Conservation (phyloP, 2,888 invertebrate genomes). For the Adelognathus sp. region DNA sequence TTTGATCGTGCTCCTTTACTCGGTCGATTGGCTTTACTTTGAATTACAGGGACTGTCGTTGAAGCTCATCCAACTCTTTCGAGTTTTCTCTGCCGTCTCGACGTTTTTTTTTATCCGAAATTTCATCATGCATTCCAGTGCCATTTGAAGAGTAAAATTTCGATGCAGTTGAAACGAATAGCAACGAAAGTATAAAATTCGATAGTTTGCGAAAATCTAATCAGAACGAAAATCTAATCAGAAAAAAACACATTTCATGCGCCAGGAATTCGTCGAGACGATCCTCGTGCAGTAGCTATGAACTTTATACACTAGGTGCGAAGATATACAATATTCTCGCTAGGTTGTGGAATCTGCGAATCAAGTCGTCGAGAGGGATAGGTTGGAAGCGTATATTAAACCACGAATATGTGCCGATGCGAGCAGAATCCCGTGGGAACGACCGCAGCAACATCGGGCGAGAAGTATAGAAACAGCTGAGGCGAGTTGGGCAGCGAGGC, state of each 20-base stretch:
- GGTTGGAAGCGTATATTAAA: conserved; percentile 30
- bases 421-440: not conserved
- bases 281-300: not conserved
- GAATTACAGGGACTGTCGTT: conserved; percentile 26
- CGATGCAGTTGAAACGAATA: not conserved
- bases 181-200: not conserved
- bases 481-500: not conserved
- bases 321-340: conserved; percentile 10
- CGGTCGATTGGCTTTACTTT: conserved; percentile 39
- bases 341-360: not conserved
- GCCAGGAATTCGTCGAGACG: not conserved
- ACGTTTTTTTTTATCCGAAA: not conserved
- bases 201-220: not conserved
- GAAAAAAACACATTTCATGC: not conserved
- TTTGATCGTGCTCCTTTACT: conserved; percentile 46
- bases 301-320: not conserved
- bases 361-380: not conserved
- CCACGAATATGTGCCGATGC: conserved; percentile 3
- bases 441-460: not conserved
- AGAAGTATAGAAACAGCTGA: not conserved
- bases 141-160: not conserved
- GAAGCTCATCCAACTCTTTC: not conserved
- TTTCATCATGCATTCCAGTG: not conserved
- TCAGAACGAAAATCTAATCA: not conserved
- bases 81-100: not conserved